Evolutionary conservation across 2,113 vertebrate species (phyloP), one percentile per base, ranked within the genome.

Genomic region (Parus major): DNA sequence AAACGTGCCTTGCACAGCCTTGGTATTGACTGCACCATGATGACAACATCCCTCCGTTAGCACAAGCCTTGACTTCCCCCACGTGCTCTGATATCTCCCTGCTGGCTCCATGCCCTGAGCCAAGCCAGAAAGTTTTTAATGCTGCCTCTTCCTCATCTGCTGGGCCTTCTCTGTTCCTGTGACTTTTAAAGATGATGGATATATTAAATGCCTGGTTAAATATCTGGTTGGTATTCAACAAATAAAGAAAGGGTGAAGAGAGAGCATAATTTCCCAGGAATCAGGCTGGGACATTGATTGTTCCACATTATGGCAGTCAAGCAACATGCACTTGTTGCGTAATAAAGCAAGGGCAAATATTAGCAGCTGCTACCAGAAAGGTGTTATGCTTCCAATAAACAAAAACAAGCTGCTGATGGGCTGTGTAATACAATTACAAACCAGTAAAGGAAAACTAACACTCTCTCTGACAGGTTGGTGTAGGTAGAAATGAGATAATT

Each of bases 331-430:
- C 69, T 95, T 96, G 92, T 88, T 96, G 71, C 42, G 28, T 94
- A 95, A 94, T 95, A 93, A 97, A 93, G 61, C 70, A 91, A 76
- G 80, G 81, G 52, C 50, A 94, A 75, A 83, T 93, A 96, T 72
- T 96, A 89, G 79, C 47, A 92, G 41, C 53, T 94, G 78, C 46
- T 93, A 66, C 53, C 79, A 90, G 86, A 57, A 39, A 49, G 77
- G 52, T 6, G 5, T 42, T 52, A 7, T 44, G 76, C 63, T 91
- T 90, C 35, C 50, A 77, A 25, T 78, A 78, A 97, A 63, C 70
- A 85, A 63, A 53, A 95, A 75, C 27, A 72, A 92, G 86, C 39
- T 86, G 41, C 55, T 92, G 87, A 90, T 77, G 59, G 81, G 35
- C 81, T 94, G 49, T 83, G 50, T 75, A 93, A 93, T 92, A 81